phyloP scores from a whole-genome alignment of 1,140 invertebrate species.

The Neodiprion fabricii region DNA sequence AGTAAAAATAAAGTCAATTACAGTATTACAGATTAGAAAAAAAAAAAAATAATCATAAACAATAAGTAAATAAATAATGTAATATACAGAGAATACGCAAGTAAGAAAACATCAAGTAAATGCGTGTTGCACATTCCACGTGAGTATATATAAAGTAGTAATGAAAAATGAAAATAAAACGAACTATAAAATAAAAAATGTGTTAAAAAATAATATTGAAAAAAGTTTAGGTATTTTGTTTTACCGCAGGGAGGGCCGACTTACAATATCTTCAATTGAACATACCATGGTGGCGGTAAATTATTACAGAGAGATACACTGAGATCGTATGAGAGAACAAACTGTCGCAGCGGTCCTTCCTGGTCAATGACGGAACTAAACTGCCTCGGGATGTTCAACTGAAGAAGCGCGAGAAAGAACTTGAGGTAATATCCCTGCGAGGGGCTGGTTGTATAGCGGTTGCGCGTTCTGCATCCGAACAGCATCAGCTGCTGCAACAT shows the following conservation, averaged over 20 bases:
- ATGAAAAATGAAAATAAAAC: background rate
- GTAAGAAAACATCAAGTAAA: background rate
- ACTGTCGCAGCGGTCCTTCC: background rate
- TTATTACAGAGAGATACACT: background rate
- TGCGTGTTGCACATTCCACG: background rate
- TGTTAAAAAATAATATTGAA: conserved; percentile 29
- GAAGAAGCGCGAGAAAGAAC: conserved; percentile 30
- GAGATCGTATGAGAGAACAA: background rate
- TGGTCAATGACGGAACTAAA: conserved; percentile 11
- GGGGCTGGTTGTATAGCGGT: conserved; percentile 54
- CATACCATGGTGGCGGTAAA: conserved; percentile 54
- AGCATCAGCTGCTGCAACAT: background rate
- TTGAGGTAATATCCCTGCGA: conserved; percentile 54
- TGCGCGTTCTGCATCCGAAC: conserved; percentile 38
- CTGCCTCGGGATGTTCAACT: conserved; percentile 31
- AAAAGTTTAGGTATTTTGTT: conserved; percentile 48
- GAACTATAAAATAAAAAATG: conserved; percentile 14
- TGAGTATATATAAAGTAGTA: background rate
- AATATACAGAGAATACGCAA: background rate
- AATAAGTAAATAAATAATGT: background rate
- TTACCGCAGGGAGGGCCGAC: conserved; percentile 56
- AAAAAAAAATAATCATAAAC: background rate
- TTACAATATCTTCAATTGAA: conserved; percentile 60
- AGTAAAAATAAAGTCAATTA: background rate
- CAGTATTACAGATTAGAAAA: background rate